phyloP scores from a whole-genome alignment of 2,888 invertebrate species.

The Rhopalosiphum nymphaeae region DNA sequence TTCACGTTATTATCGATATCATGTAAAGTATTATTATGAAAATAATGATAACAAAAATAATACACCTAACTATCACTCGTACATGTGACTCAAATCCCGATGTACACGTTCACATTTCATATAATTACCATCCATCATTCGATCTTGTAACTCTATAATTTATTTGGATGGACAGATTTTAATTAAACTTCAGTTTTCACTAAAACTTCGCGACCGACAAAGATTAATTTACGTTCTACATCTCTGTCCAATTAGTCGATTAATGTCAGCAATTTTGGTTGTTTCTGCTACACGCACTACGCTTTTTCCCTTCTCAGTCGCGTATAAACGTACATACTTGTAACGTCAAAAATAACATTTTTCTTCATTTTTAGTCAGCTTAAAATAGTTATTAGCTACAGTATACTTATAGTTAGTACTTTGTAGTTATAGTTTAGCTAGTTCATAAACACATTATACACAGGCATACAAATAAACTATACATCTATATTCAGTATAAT shows the following conservation, averaged over 20 bases:
- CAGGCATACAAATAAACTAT: not conserved
- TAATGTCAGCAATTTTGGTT: slow-evolving; percentile 45
- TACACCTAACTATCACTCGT: not conserved
- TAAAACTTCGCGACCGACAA: slow-evolving; percentile 48
- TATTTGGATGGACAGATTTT: slow-evolving; percentile 47
- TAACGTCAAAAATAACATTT: not conserved
- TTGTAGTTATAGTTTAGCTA: not conserved
- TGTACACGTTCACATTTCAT: not conserved
- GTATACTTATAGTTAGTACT: not conserved
- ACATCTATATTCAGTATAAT: not conserved
- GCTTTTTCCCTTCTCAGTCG: not conserved
- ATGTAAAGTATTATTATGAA: not conserved
- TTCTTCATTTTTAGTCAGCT: not conserved
- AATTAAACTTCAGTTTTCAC: slow-evolving; percentile 58
- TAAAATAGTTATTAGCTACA: not conserved
- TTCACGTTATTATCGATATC: not conserved
- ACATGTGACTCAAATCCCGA: not conserved
- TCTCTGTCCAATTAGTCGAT: slow-evolving; percentile 59
- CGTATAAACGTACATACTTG: not conserved
- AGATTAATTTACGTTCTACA: slow-evolving; percentile 54
- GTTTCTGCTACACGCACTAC: not conserved
- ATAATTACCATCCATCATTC: slow-evolving; percentile 47
- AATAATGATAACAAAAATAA: not conserved
- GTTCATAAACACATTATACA: not conserved
- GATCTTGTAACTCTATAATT: slow-evolving; percentile 36